Percentiles rank a stretch among this genome's conserved stretches.
These are phyloP conservation scores for Phyllostomus discolor DNA, from an alignment of 2,113 vertebrate genomes.

Conservation along the genomic window DNA sequence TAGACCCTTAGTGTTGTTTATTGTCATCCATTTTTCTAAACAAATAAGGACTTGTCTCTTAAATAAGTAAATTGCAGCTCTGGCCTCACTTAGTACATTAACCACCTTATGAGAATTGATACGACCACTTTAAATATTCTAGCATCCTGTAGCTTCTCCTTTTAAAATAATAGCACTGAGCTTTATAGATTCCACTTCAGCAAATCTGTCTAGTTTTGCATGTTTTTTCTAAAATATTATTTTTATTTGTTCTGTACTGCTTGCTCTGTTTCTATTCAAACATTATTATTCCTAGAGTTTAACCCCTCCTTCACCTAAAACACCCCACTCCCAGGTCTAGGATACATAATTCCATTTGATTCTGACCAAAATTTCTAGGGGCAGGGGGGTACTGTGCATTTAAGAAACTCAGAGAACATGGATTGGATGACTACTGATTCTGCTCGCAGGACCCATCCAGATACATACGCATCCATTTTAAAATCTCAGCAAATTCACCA, in stretches of 20 bases:
- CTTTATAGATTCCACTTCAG: not conserved
- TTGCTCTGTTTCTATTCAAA: not conserved
- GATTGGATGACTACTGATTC: not conserved
- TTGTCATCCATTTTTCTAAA: conserved; percentile 11
- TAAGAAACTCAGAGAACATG: not conserved
- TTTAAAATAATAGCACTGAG: not conserved
- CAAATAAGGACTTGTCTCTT: conserved; percentile 24
- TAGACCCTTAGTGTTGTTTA: not conserved
- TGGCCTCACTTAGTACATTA: conserved; percentile 14
- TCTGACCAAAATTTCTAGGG: not conserved
- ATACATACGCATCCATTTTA: not conserved
- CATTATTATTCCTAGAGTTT: not conserved
- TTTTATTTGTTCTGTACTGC: not conserved
- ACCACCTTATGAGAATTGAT: not conserved
- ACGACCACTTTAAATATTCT: not conserved
- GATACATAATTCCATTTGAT: not conserved
- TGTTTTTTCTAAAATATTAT: not conserved
- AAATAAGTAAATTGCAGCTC: not conserved
- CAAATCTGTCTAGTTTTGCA: not conserved
- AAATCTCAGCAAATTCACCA: not conserved
- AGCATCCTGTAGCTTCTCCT: not conserved
- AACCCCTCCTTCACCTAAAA: not conserved
- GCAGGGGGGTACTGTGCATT: not conserved
- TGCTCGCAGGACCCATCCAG: not conserved
- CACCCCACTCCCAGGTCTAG: not conserved